These are phyloP conservation scores for Ariopsis seemanni DNA, from an alignment of 2,113 vertebrate species.

Conservation along the genomic window DNA sequence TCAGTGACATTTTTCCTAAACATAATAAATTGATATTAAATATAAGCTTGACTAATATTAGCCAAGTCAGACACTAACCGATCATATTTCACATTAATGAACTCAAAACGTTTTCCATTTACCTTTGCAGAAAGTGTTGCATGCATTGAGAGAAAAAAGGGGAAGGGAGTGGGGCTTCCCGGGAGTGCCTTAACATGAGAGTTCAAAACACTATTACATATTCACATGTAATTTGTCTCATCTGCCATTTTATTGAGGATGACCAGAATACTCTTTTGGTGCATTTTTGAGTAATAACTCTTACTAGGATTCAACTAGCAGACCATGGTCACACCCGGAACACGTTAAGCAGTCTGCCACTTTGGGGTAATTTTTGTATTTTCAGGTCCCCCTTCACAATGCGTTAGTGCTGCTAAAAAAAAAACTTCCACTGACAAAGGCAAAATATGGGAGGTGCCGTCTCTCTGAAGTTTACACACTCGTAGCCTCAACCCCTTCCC, in stretches of 20 bases:
- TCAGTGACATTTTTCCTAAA: not conserved
- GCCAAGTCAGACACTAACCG: not conserved
- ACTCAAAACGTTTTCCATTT: not conserved
- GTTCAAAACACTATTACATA: not conserved
- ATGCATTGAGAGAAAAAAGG: too few species aligned
- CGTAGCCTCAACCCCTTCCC: not conserved
- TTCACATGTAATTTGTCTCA: not conserved
- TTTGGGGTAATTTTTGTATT: not conserved
- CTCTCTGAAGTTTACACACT: not conserved
- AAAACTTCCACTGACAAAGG: not conserved
- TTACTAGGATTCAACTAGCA: not conserved
- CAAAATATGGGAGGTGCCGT: not conserved
- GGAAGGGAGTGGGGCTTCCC: not conserved
- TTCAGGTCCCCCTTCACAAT: not conserved
- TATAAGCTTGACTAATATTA: not conserved
- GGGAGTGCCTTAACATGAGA: not conserved
- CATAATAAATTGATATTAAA: not conserved
- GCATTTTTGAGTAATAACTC: not conserved
- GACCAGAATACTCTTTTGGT: not conserved
- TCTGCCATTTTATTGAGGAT: not conserved
- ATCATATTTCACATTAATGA: not conserved
- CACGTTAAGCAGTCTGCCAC: not conserved
- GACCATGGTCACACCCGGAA: not conserved
- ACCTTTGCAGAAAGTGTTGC: not conserved
- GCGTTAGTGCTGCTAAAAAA: too few species aligned